Percentiles rank a stretch among this genome's conserved stretches.
Conservation (phyloP, 2,797 vertebrate genomes). For the Tragelaphus oryx region DNA sequence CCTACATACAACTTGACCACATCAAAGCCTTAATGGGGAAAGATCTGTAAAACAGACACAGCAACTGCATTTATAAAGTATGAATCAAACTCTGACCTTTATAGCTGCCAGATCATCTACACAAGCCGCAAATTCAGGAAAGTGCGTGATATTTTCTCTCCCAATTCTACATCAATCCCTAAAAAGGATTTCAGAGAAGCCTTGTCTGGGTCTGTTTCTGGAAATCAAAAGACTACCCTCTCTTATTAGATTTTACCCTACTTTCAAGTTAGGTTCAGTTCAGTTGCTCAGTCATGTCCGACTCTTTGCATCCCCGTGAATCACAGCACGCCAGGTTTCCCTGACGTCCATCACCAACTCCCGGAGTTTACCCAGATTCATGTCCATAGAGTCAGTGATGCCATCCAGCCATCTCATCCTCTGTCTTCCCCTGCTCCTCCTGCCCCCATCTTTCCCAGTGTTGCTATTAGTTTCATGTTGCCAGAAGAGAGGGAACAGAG, state of each 20-base stretch:
- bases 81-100: background rate
- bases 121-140: background rate
- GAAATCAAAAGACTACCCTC: background rate
- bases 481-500: background rate
- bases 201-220: background rate
- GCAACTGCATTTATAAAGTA: background rate
- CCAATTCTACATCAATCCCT: background rate
- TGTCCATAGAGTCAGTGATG: no score
- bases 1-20: background rate
- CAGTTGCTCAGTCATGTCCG: fast-evolving
- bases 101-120: background rate
- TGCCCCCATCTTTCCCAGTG: no score
- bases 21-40: background rate
- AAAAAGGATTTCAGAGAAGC: background rate
- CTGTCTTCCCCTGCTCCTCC: no score
- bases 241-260: background rate
- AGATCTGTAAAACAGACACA: background rate
- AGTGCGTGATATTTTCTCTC: background rate
- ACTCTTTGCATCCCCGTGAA: no score
- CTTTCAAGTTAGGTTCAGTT: background rate
- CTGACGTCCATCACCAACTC: no score
- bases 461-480: background rate
- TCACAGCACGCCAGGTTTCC: fast-evolving
- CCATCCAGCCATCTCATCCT: no score
- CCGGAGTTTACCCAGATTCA: no score